Evolutionary conservation across 2,888 invertebrate genomes (phyloP).

Genomic region (Catonia carolina): DNA sequence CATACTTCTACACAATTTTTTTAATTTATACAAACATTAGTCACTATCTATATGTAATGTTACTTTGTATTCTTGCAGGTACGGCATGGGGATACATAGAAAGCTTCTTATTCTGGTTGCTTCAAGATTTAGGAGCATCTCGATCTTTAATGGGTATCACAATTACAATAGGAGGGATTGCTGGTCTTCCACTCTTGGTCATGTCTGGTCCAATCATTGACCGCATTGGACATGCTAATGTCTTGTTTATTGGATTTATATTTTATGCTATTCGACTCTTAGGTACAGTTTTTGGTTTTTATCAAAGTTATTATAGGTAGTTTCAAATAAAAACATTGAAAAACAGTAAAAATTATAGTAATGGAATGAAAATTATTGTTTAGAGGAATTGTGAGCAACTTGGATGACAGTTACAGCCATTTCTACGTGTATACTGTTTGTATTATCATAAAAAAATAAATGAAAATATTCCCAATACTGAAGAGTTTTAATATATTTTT

Average conservation of each 20-base stretch:
- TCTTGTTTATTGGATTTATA: constrained; percentile 67
- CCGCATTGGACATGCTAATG: constrained; percentile 66
- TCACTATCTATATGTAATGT: too few relatives aligned
- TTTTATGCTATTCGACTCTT: constrained; percentile 66
- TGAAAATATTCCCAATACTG: too few relatives aligned
- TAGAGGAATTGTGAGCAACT: too few relatives aligned
- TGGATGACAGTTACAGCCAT: too few relatives aligned
- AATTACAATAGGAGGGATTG: constrained; percentile 68
- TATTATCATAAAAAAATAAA: too few relatives aligned
- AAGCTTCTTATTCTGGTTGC: constrained; percentile 72
- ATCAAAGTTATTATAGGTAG: neutral
- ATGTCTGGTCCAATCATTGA: constrained; percentile 70
- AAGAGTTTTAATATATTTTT: too few relatives aligned
- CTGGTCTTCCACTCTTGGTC: constrained; percentile 66
- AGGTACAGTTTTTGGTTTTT: constrained; percentile 45
- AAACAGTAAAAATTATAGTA: neutral
- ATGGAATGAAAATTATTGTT: neutral
- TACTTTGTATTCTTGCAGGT: too few relatives aligned
- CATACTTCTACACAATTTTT: too few relatives aligned
- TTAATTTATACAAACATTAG: too few relatives aligned
- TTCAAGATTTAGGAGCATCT: constrained; percentile 68
- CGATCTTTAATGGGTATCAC: constrained; percentile 73
- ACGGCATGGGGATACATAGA: constrained; percentile 79
- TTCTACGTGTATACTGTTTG: too few relatives aligned
- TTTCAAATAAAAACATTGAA: neutral